Evolutionary conservation across 2,797 vertebrate genomes (phyloP).

Genomic region (Acrossocheilus fasciatus): DNA sequence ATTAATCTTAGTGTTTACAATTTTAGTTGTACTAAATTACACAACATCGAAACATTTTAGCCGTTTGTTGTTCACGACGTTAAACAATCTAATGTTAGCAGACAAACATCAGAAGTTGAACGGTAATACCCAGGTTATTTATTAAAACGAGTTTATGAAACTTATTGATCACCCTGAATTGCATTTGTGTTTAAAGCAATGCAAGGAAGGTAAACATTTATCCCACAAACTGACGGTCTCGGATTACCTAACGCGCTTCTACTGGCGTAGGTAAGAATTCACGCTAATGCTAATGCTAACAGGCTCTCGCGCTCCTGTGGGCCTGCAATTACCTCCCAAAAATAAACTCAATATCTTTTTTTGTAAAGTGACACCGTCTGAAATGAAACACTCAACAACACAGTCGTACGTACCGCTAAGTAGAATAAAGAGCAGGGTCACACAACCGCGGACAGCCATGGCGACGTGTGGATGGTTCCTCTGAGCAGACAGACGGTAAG

Average conservation of each 20-base stretch:
- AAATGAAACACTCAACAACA: background rate
- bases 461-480: slow-evolving; percentile 34
- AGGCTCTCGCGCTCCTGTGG: background rate
- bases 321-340: slow-evolving; percentile 14
- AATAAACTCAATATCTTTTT: slow-evolving; percentile 2
- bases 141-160: background rate
- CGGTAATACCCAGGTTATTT: fast-evolving
- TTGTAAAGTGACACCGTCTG: background rate
- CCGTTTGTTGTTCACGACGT: background rate
- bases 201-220: background rate
- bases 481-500: slow-evolving; percentile 3
- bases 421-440: slow-evolving; percentile 62
- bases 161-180: background rate
- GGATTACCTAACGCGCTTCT: slow-evolving; percentile 15
- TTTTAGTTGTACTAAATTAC: background rate
- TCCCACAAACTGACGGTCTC: background rate
- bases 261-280: slow-evolving; percentile 66
- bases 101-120: background rate
- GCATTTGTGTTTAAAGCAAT: background rate
- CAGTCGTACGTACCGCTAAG: slow-evolving; percentile 71
- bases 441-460: slow-evolving; percentile 68
- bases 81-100: background rate
- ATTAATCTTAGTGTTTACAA: background rate
- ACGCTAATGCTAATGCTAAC: slow-evolving; percentile 47
- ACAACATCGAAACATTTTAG: background rate